Evolutionary conservation across 1,140 invertebrate genomes (phyloP), one percentile per base, ranked within the genome.

Genomic region (Camponotus pennsylvanicus): DNA sequence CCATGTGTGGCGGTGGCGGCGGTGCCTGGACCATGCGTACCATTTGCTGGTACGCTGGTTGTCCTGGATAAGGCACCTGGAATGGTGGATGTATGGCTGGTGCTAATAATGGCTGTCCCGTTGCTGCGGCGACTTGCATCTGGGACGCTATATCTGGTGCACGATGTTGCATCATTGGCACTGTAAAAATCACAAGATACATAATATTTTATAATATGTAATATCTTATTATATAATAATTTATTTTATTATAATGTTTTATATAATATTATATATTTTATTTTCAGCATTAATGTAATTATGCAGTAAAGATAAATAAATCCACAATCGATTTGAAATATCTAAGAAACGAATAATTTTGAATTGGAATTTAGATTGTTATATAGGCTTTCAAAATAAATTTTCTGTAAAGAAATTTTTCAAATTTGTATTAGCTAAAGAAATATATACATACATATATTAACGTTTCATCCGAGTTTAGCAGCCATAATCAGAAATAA

Each of bases 51-150:
- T 95, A 95, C 67, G 95, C 92, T 27, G 95, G 95, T 92, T 95
- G 96, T 86, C 95, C 95, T 89, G 95, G 96, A 93, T 96, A 96
- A 90, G 96, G 96, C 93, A 97, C 95, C 92, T 96, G 96, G 88
- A 96, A 96, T 90, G 96, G 96, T 87, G 96, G 96, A 93, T 97
- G 96, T 90, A 97, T 97, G 6, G 97, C 97, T 13, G 97, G 96
- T 49, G 98, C 97, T 88, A 98, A 94, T 71, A 98, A 95, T 6
- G 98, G 98, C 92, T 98, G 98, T 1, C 98, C 98, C 55, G 98
- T 98, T 61, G 97, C 98, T 70, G 96, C 96, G 15, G 96, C 96
- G 13, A 97, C 97, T 92, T 97, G 97, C 96, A 97, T 97, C 91
- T 97, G 97, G 32, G 96, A 96, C 32, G 96, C 95, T 89, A 97